Evolutionary conservation across 2,888 invertebrate species (phyloP), one percentile per base, ranked within the genome.

Genomic region (Choristoneura rosaceana): DNA sequence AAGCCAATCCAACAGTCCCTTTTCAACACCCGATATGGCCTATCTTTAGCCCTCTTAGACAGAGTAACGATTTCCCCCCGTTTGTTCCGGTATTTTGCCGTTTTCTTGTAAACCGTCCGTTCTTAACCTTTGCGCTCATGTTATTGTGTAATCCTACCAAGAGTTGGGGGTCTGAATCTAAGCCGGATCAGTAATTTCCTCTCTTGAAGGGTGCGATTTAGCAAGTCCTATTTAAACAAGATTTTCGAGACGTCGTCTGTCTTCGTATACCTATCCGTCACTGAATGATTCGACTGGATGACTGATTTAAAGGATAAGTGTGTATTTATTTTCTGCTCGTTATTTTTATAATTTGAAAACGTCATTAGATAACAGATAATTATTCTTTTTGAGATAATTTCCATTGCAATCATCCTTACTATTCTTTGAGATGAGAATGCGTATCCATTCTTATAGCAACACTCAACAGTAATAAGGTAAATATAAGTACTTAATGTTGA

Each of bases 181-280:
- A 55, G 55, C 25, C 55, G 55, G 55, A 55, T 55, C 10, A 55
- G 55, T 55, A 55, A 25, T 55, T 55, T 25, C 10, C 55, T 15
- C 50, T 14, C 15, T 25, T 14, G 55, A 3, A 25, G 55, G 55
- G 55, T 12, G 12, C 25, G 25, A 52, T 25, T 25, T 25, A 52
- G 52, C 25, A 52, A 25, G 25, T 25, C 25, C 25, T 55, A 12
- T 55, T 50, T 50, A 8, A 47, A 52, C 50, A 52, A 52, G 17
- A 14, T 15, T 17, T 17, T 52, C 8, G 2, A 52, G 50, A 15
- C 12, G 43, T 45, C n/a, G 3, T 47, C 15, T 52, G 50, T 52
- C 7, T 52, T 50, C 50, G 9, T 17, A 14, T 52, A 14, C 25
- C 25, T 25, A 25, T 47, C 14, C 14, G 4, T 14, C 3, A 47